Evolutionary conservation across 2,888 invertebrate genomes (phyloP).

Genomic region (Heliconius aoede): DNA sequence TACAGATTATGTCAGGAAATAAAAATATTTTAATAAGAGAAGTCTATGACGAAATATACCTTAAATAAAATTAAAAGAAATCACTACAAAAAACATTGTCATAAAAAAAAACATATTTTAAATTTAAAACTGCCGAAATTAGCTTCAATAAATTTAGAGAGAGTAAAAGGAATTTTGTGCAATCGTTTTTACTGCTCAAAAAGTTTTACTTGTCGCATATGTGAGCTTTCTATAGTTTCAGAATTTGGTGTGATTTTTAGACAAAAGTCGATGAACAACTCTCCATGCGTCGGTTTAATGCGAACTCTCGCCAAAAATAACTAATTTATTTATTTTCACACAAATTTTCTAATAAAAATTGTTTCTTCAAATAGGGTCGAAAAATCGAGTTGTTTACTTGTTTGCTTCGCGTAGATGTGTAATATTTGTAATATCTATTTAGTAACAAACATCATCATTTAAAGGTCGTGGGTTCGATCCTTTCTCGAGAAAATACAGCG

Average conservation of each 20-base stretch:
- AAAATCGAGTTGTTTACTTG: no score
- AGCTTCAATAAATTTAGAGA: neutral
- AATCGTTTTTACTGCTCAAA: neutral
- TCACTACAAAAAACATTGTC: neutral
- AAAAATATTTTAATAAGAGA: neutral
- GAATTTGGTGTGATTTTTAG: neutral
- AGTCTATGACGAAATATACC: neutral
- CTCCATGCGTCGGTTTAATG: neutral
- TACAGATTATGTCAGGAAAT: neutral
- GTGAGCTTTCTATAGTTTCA: neutral
- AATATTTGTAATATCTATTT: no score
- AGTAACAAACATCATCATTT: no score
- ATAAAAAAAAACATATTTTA: no score
- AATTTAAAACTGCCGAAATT: neutral
- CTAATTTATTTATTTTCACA: no score
- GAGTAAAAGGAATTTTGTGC: neutral
- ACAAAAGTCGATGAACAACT: neutral
- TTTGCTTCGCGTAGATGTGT: no score
- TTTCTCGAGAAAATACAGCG: no score
- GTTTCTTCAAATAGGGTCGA: no score
- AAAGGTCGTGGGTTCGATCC: no score
- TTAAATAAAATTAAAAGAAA: neutral
- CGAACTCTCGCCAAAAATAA: no score
- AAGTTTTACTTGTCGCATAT: neutral
- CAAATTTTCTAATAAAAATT: no score